Conservation (phyloP, 2,888 invertebrate genomes). For the Digitonthophagus gazella region DNA sequence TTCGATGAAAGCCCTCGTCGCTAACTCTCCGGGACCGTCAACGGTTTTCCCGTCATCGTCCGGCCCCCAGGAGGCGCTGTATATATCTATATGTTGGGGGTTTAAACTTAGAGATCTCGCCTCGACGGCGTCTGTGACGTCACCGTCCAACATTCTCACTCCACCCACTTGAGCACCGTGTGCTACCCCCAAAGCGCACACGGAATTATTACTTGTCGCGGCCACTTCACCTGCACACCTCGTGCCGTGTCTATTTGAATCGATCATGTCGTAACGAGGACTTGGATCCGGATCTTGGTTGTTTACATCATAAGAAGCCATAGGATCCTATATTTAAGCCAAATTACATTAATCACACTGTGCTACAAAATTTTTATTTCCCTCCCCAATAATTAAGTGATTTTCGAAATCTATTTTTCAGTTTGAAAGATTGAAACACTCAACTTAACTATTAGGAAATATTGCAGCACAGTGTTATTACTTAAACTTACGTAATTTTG, state of each 20-base stretch:
- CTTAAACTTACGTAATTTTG: constrained; percentile 83
- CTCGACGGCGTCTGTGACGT: constrained; percentile 98
- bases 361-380: neutral
- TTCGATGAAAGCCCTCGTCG: constrained; percentile 91
- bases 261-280: constrained; percentile 95
- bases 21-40: constrained; percentile 94
- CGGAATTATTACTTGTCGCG: constrained; percentile 92
- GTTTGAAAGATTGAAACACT: too few species aligned
- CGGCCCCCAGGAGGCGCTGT: constrained; percentile 98
- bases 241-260: constrained; percentile 94
- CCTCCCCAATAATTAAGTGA: too few species aligned
- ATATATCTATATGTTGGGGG: constrained; percentile 96
- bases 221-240: constrained; percentile 98
- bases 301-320: constrained; percentile 97
- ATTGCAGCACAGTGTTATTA: neutral
- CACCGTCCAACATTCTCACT: constrained; percentile 97
- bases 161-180: constrained; percentile 88
- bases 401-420: too few species aligned
- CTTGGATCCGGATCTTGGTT: constrained; percentile 94
- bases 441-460: neutral
- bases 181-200: constrained; percentile 96
- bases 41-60: constrained; percentile 98
- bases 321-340: constrained; percentile 68
- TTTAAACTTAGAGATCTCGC: constrained; percentile 91
- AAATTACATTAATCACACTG: constrained; percentile 2